phyloP scores from a whole-genome alignment of 2,888 invertebrate species.

The Rhingia campestris region DNA sequence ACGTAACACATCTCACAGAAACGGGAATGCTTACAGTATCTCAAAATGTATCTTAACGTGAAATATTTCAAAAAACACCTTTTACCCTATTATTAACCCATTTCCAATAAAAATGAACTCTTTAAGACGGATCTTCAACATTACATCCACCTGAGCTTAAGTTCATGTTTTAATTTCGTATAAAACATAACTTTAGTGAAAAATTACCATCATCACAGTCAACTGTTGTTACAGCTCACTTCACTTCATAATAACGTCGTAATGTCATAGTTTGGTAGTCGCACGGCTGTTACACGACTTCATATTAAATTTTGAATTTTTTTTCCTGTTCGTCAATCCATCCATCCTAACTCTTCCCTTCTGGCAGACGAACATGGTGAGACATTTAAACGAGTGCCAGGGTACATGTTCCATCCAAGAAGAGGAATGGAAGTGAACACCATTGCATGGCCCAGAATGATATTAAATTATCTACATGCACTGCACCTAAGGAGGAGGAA shows the following conservation, averaged over 20 bases:
- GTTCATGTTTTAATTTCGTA: neutral
- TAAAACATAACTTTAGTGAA: slow-evolving; percentile 1
- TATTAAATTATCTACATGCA: slow-evolving; percentile 69
- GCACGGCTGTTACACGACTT: slow-evolving; percentile 60
- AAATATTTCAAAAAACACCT: too few relatives aligned
- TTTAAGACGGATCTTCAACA: too few relatives aligned
- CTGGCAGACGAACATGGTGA: slow-evolving; percentile 49
- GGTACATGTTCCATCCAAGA: slow-evolving; percentile 39
- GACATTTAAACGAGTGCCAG: slow-evolving; percentile 42
- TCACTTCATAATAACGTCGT: slow-evolving; percentile 60
- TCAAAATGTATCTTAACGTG: too few relatives aligned
- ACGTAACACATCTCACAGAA: too few relatives aligned
- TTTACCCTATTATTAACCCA: too few relatives aligned
- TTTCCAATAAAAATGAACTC: too few relatives aligned
- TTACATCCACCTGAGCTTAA: too few relatives aligned
- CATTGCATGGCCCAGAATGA: slow-evolving; percentile 49
- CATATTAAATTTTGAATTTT: slow-evolving; percentile 56
- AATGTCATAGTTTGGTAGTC: slow-evolving; percentile 63
- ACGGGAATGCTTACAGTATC: too few relatives aligned
- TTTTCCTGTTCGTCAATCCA: neutral
- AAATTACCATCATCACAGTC: slow-evolving; percentile 52
- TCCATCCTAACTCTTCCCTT: slow-evolving; percentile 15
- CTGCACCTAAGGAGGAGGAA: slow-evolving; percentile 41
- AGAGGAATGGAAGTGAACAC: slow-evolving; percentile 15
- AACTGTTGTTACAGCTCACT: slow-evolving; percentile 60